Evolutionary conservation across 2,113 vertebrate genomes (phyloP), one percentile per base, ranked within the genome.

Genomic region (Tetrax tetrax): DNA sequence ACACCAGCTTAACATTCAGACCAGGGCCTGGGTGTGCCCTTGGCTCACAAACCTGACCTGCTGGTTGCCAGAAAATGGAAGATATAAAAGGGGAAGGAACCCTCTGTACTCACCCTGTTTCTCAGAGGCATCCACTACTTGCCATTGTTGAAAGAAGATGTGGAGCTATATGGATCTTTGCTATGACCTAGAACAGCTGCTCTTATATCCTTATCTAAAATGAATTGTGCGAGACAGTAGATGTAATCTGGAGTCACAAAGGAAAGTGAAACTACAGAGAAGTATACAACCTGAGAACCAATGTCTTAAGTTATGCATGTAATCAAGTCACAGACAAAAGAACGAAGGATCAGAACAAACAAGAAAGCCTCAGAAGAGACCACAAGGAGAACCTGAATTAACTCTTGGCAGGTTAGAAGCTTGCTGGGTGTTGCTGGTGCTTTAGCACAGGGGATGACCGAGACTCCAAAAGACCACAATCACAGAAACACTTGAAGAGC

Each of bases 261-360:
- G 61, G 81, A 97, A 97, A 96, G 65, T 68, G 91, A 97, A 97
- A 95, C 80, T 83, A 31, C 1, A 75, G 69, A 92, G 64, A 83
- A 72, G 11, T 56, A 33, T 27, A 71, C 24, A 77, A 60, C 27
- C 56, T 48, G 51, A 87, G 61, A 91, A 65, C 12, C 35, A 57
- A 13, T 7, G 22, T 69, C 20, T 56, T 43, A 45, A 66, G n/a
- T 50, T 2, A 1, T 53, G n/a, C 14, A 14, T 25, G 59, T 83
- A 60, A 72, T 60, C n/a, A 35, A 64, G 47, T 64, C 45, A 35
- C 69, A 91, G 33, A 43, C 21, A 71, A 82, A 87, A 24, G 33
- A 79, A 19, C 6, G 79, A 95, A 93, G 31, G 37, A 54, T 48
- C 64, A 82, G 65, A 93, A 85, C 27, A 82, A 96, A 91, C n/a